Evolutionary conservation across 2,888 invertebrate species (phyloP).

Genomic region (Aplocera efformata): DNA sequence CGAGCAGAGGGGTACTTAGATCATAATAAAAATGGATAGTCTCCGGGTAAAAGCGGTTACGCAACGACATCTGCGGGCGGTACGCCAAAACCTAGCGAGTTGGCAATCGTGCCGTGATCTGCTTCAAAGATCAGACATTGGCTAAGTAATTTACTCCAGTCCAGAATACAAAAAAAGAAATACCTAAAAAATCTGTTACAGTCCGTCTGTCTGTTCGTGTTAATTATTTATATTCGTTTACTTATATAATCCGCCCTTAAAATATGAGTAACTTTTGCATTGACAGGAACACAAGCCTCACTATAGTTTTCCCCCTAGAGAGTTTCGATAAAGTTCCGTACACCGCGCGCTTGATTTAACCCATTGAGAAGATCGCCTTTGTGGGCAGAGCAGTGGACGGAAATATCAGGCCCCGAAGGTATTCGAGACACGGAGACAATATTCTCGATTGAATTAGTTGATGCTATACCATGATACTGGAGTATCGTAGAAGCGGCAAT

Average conservation of each 20-base stretch:
- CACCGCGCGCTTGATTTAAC: slow-evolving; percentile 35
- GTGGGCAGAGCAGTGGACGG: slow-evolving; percentile 16
- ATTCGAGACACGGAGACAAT: slow-evolving; percentile 15
- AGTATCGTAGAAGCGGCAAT: too few relatives aligned
- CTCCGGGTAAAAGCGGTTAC: slow-evolving; percentile 16
- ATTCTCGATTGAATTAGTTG: slow-evolving; percentile 10
- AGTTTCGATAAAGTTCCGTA: slow-evolving; percentile 27
- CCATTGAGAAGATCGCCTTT: slow-evolving; percentile 32
- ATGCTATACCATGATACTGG: too few relatives aligned
- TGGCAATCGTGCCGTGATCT: slow-evolving; percentile 9
- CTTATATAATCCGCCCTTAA: too few relatives aligned
- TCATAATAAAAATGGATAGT: slow-evolving; percentile 32
- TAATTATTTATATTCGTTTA: too few relatives aligned
- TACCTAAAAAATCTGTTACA: too few relatives aligned
- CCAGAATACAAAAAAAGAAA: too few relatives aligned
- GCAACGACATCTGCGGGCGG: slow-evolving; percentile 18
- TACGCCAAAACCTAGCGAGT: slow-evolving; percentile 17
- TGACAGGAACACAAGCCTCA: too few relatives aligned
- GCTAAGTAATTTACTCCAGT: slow-evolving; percentile 3
- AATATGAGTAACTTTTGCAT: too few relatives aligned
- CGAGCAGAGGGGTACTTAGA: slow-evolving; percentile 28
- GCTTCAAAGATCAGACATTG: not conserved
- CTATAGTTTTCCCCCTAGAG: slow-evolving; percentile 14
- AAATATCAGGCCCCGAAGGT: slow-evolving; percentile 21
- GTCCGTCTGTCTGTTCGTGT: not conserved